Evolutionary conservation across 2,888 invertebrate genomes (phyloP), one percentile per base, ranked within the genome.

Genomic region (Hirtodrosophila cameraria): DNA sequence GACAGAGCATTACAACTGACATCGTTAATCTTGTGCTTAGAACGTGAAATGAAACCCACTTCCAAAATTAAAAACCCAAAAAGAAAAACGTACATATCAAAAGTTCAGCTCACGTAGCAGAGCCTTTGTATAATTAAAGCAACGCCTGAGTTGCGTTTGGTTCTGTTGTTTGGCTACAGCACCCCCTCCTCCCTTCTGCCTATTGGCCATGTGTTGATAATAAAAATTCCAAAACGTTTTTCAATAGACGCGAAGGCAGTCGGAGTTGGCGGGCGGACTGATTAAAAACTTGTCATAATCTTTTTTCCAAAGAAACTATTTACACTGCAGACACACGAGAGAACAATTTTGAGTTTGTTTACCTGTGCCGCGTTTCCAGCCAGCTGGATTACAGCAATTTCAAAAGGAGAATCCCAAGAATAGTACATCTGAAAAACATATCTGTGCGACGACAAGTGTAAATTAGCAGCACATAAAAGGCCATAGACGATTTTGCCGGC

Each of bases 201-300:
- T 60, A 38, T 20, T 30, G 13, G 12, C 25, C 25, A 35, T 38
- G 42, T 50, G 79, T 63, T 48, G 55, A 78, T 81, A 78, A 75
- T 82, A 81, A 81, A 82, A 83, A 82, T 82, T 81, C 81, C 81
- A 60, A 83, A 83, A 64, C 81, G 83, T 83, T 80, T 82, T 75
- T 82, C 82, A 77, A 80, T 80, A 73, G 75, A 43, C 33, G 31
- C 7, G 15, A 28, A 16, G 9, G 16, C 8, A 7, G 2, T 23
- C 11, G 23, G 15, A 13, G 11, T 9, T 8, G 18, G 7, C 7
- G 8, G 3, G 18, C 18, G 18, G 1, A 23, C 62, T 78, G 81
- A 83, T 81, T 82, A 83, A 77, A 69, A 79, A 83, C 77, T 83
- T 83, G 82, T 82, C 84, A 82, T 82, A 81, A 82, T 83, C 75